phyloP scores from a whole-genome alignment of 2,113 vertebrate species.

The Bubo blakistoni region DNA sequence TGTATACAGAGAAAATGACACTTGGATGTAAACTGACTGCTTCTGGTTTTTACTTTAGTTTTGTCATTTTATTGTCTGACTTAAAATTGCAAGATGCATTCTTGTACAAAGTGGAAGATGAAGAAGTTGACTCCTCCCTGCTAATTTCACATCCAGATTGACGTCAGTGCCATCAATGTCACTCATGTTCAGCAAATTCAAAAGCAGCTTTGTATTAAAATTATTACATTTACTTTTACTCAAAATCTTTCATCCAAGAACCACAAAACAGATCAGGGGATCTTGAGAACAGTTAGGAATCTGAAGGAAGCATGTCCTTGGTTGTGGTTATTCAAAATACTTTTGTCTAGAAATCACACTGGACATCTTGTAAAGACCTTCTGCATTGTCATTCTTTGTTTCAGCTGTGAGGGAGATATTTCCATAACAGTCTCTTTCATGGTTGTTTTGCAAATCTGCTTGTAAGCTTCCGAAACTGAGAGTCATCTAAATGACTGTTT shows the following conservation, averaged over 20 bases:
- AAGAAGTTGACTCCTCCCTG: background rate
- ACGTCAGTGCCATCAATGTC: background rate
- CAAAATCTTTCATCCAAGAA: background rate
- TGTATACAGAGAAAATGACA: conserved; percentile 23
- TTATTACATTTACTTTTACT: background rate
- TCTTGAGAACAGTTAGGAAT: background rate
- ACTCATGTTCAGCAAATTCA: background rate
- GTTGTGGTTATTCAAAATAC: background rate
- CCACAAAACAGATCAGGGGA: background rate
- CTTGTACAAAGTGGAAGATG: background rate
- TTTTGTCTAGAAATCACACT: background rate
- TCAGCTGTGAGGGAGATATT: background rate
- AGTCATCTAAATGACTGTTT: background rate
- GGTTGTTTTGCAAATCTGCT: background rate
- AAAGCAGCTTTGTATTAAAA: background rate
- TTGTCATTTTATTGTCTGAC: background rate
- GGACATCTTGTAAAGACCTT: background rate
- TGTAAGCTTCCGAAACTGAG: background rate
- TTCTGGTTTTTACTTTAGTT: background rate
- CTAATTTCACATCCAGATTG: background rate
- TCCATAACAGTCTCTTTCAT: background rate
- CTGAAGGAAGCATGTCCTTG: background rate
- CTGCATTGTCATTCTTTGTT: background rate
- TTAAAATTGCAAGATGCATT: background rate
- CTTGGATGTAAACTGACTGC: conserved; percentile 32